phyloP scores from a whole-genome alignment of 2,888 invertebrate genomes.

The Ochlodes sylvanus region DNA sequence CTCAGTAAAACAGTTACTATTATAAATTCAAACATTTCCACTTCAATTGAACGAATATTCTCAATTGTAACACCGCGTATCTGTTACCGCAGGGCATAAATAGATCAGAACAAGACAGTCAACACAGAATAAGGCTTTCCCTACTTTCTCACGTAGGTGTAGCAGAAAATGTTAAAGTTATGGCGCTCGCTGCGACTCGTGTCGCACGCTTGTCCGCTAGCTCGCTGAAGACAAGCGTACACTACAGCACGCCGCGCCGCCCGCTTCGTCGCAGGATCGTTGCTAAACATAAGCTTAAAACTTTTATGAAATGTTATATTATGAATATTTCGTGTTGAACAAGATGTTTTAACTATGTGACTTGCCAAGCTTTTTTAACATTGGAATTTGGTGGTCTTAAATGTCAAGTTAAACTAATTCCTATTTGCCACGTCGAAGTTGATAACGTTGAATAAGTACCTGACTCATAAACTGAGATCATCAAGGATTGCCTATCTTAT shows the following conservation, averaged over 20 bases:
- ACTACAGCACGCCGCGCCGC: neutral
- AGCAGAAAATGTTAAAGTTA: slow-evolving; percentile 76
- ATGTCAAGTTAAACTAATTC: too few relatives aligned
- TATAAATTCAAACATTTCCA: slow-evolving; percentile 3
- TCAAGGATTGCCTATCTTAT: too few relatives aligned
- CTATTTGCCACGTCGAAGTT: too few relatives aligned
- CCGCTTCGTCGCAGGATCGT: neutral
- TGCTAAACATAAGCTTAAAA: neutral
- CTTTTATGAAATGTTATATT: neutral
- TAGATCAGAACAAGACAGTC: slow-evolving; percentile 29
- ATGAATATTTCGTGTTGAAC: neutral
- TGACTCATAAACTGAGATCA: too few relatives aligned
- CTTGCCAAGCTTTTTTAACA: too few relatives aligned
- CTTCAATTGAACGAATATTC: slow-evolving; percentile 17
- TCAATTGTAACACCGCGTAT: slow-evolving; percentile 8
- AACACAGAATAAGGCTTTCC: slow-evolving; percentile 57
- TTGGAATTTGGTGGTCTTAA: too few relatives aligned
- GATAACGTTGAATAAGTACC: too few relatives aligned
- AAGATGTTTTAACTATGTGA: too few relatives aligned
- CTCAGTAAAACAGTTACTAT: slow-evolving; percentile 3
- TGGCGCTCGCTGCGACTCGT: slow-evolving; percentile 73
- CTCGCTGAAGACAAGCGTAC: slow-evolving; percentile 43
- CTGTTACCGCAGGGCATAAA: slow-evolving; percentile 20
- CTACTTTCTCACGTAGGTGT: slow-evolving; percentile 71
- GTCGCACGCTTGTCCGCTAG: slow-evolving; percentile 58